Conservation (phyloP, 2,888 invertebrate species). For the Epicampocera succincta region DNA sequence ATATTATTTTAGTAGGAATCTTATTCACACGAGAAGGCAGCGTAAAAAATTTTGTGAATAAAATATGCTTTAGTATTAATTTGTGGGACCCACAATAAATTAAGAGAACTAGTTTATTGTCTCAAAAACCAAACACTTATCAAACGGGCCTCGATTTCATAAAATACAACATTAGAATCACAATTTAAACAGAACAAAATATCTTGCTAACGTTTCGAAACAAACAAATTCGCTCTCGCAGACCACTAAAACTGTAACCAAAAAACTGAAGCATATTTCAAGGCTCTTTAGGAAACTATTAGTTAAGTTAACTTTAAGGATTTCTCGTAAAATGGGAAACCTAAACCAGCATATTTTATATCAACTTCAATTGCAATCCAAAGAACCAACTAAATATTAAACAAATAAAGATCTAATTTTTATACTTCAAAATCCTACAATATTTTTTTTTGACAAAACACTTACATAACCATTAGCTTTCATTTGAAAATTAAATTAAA, state of each 20-base stretch:
- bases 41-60: no score
- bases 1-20: no score
- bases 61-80: no score
- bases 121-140: constrained; percentile 3
- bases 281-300: constrained; percentile 5
- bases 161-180: neutral
- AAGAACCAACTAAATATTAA: constrained; percentile 10
- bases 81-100: no score
- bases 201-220: neutral
- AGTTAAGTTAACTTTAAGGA: constrained; percentile 28
- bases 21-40: no score
- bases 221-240: neutral
- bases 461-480: constrained; percentile 60
- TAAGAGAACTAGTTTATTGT: no score
- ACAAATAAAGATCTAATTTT: constrained; percentile 42
- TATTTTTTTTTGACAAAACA: constrained; percentile 52
- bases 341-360: constrained; percentile 22
- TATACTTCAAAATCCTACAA: constrained; percentile 63
- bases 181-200: neutral
- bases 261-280: constrained; percentile 26
- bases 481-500: constrained; percentile 35
- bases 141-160: constrained; percentile 2
- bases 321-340: neutral
- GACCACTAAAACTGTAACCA: constrained; percentile 3
- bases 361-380: neutral